Evolutionary conservation across 2,888 invertebrate genomes (phyloP).

Genomic region (Neocrepidodera transversa): DNA sequence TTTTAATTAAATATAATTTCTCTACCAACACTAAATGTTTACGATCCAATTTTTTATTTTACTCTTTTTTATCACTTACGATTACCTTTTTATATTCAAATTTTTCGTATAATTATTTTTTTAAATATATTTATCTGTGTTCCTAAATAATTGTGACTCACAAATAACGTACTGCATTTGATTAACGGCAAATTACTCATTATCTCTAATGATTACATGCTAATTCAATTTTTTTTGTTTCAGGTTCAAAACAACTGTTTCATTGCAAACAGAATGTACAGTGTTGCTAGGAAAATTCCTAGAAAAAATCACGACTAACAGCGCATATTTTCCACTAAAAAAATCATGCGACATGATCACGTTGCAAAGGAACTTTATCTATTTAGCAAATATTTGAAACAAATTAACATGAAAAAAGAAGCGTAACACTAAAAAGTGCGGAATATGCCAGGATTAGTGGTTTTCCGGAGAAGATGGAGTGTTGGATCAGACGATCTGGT

Average conservation of each 20-base stretch:
- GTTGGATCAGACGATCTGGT: conserved; percentile 89
- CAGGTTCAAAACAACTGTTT: neutral
- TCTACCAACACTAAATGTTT: too few species aligned
- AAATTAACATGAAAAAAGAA: neutral
- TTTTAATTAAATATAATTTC: too few species aligned
- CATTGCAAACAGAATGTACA: neutral
- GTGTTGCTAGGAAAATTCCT: neutral
- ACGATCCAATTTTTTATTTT: too few species aligned
- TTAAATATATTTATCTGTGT: too few species aligned
- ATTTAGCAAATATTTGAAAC: conserved; percentile 8
- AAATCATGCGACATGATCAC: conserved; percentile 5
- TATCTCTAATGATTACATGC: neutral
- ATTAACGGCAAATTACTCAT: too few species aligned
- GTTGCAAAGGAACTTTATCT: neutral
- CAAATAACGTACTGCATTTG: too few species aligned
- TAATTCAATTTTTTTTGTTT: neutral
- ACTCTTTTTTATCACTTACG: too few species aligned
- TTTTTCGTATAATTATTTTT: too few species aligned
- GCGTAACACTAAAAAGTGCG: conserved; percentile 13
- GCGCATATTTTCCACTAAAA: neutral
- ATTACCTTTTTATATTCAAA: too few species aligned
- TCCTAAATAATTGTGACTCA: too few species aligned
- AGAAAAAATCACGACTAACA: too few species aligned
- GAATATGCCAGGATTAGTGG: conserved; percentile 83
- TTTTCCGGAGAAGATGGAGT: conserved; percentile 85